Base-by-base conservation (phyloP, 2,797 vertebrate genomes). In the Microctenopoma stevenorrisi region DNA sequence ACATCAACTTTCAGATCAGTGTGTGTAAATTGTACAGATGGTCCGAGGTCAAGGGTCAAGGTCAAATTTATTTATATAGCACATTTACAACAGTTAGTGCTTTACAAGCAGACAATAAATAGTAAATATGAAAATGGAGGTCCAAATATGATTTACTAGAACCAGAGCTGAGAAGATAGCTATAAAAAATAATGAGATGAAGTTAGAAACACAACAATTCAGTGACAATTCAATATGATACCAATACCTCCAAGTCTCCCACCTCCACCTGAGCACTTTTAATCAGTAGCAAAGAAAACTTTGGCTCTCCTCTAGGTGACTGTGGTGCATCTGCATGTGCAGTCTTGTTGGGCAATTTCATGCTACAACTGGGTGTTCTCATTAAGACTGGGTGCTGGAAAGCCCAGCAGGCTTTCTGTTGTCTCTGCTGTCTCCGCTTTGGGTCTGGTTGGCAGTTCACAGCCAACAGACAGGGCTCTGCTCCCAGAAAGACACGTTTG, bases 281-380 rank as follows among this genome's bases (percentile, higher is more conserved):
- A 68, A 64, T 71, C 57, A 81, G 48, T 48, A 63, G 63, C 74
- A 84, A 66, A 55, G 71, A 46, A 70, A 74, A 79, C 65, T 47
- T 0, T 3, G 38, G 53, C 65, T 73, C 63, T 22, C 72, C 47
- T 65, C 42, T 37, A 40, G 40, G 6, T 81, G 63, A 70, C 16
- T 51, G 67, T 64, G 78, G 59, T 42, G 66, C 30, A 42, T 72
- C 68, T 74, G 76, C 86, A 78, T 90, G 86, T 83, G 47, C 53
- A 70, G 72, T 88, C 86, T 85, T 91, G 86, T 68, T 68, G 67
- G 50, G 71, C 89, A 86, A 90, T 88, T 91, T 92, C 84, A 92
- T 89, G 64, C 74, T 60, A 81, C 79, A 64, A 28, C 57, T 68
- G 76, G 79, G 73, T 81, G 86, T 89, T 92, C 58, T 80, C 81